These are phyloP conservation scores for Hecatera dysodea DNA, from an alignment of 2,888 invertebrate genomes.

Conservation along the genomic window DNA sequence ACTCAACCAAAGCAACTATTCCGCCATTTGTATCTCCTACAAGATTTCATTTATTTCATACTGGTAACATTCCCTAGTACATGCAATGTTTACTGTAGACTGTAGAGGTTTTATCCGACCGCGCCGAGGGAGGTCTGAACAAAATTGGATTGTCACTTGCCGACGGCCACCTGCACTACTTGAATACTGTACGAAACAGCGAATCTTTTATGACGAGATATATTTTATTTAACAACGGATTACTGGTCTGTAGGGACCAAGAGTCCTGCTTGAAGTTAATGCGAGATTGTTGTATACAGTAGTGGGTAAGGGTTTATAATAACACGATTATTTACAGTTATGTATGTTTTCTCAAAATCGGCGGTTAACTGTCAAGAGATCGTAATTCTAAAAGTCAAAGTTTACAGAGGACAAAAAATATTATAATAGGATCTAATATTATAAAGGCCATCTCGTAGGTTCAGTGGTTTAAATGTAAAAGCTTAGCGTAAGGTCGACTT, in stretches of 20 bases:
- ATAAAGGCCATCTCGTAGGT: too few relatives aligned
- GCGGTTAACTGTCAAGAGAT: too few relatives aligned
- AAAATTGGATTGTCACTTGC: constrained; percentile 62
- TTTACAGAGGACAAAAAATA: too few relatives aligned
- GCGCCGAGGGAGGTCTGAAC: constrained; percentile 41
- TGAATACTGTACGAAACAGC: constrained; percentile 38
- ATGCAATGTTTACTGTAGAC: constrained; percentile 54
- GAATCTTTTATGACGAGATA: constrained; percentile 50
- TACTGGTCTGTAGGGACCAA: constrained; percentile 20
- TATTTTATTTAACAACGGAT: constrained; percentile 51
- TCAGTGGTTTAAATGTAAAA: too few relatives aligned
- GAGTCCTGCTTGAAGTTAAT: constrained; percentile 8
- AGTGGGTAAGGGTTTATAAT: neutral
- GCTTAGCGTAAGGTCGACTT: too few relatives aligned
- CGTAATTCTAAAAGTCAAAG: too few relatives aligned
- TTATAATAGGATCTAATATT: too few relatives aligned
- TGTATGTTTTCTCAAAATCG: neutral
- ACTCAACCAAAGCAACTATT: constrained; percentile 21
- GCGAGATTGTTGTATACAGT: neutral
- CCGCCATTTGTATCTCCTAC: constrained; percentile 19
- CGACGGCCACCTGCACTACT: constrained; percentile 53
- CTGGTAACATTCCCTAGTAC: constrained; percentile 27
- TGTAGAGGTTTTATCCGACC: constrained; percentile 38
- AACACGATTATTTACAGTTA: neutral
- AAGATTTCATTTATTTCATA: constrained; percentile 50